Base-by-base conservation (phyloP, 35 echinoderm and acorn worm genomes). In the Stichopus chloronotus region DNA sequence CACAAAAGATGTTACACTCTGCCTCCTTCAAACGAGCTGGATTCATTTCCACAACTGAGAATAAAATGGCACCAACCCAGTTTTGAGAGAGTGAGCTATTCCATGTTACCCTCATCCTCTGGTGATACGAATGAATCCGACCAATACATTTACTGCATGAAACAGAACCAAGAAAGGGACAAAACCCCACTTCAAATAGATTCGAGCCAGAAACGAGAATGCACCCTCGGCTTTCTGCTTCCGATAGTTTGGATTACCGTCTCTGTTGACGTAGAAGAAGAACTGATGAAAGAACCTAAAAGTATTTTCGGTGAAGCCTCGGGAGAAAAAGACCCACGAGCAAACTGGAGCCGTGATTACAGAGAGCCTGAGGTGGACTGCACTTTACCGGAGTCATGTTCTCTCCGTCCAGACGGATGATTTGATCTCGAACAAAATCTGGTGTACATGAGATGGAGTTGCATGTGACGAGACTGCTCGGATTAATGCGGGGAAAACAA, bases 31-130 rank as follows among this genome's bases (percentile, higher is more conserved):
- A 65, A 65, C 4, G 17, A 83, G 80, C 53, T 83, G 55, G 80
- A 83, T 83, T 83, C 43, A 55, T 83, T 83, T 83, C 30, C 80
- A 83, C 61, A 10, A 65, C 19, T 65, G 30, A 43, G 3, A 0
- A 43, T 43, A 43, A 83, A 56, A 83, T 83, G 80, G 80, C 80
- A 83, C 53, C 53, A 56, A 83, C 80, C 80, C 80, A 83, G 11
- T 55, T 81, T 81, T 54, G 53, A 43, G 13, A 65, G 5, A 65
- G 61, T 19, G 0, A 65, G 61, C 61, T 65, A 65, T 11, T 65
- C 61, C 61, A 14, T 65, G 11, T 11, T 65, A 65, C 61, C 19
- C 61, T 43, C 30, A 43, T 43, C 30, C 0, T 43, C 30, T 43
- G 30, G 30, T 43, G 30, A 43, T 43, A 43, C 30, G 30, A 43